Evolutionary conservation across 2,113 vertebrate genomes (phyloP), one percentile per base, ranked within the genome.

Genomic region (Psammodynastes pulverulentus): DNA sequence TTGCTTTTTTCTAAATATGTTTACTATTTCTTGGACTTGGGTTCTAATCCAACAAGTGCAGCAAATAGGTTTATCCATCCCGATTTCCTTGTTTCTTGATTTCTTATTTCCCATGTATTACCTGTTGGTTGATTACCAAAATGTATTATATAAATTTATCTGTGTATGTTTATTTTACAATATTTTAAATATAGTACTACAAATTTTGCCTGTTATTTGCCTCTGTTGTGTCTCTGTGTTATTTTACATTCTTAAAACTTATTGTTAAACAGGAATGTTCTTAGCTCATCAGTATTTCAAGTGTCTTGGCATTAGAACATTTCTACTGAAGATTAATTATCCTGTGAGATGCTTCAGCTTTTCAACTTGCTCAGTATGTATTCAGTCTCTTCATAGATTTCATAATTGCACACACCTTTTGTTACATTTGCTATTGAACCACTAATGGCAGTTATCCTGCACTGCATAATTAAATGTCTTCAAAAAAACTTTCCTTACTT

Each of bases 301-400:
- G 86, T 95, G 62, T 88, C 93, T 94, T 96, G 94, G 95, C 87
- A 90, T 89, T 93, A 95, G 88, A 95, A 85, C 92, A 53, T 90
- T 94, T 89, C 95, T 96, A 91, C 94, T 95, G 91, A 97, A 89
- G 96, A 96, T 86, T 89, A 79, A 95, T 96, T 94, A 88, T 94
- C 89, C 96, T 96, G 96, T 96, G 93, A 95, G 95, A 95, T 87
- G 90, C 93, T 89, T 94, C 88, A 93, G 84, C 87, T 51, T 95
- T 92, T 97, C 96, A 95, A 93, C 96, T 90, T 96, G 95, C 94
- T 93, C 95, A 93, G 97, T 98, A 97, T 92, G 98, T 98, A 97
- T 97, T 94, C 12, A 39, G 51, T 95, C 87, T 92, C 45, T 95
- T 94, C 9, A 17, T 2, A 89, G 58, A 92, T 90, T 93, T 92